These are phyloP conservation scores for Drosophila yakuba DNA, from an alignment of 1,140 invertebrate species.

Conservation along the genomic window DNA sequence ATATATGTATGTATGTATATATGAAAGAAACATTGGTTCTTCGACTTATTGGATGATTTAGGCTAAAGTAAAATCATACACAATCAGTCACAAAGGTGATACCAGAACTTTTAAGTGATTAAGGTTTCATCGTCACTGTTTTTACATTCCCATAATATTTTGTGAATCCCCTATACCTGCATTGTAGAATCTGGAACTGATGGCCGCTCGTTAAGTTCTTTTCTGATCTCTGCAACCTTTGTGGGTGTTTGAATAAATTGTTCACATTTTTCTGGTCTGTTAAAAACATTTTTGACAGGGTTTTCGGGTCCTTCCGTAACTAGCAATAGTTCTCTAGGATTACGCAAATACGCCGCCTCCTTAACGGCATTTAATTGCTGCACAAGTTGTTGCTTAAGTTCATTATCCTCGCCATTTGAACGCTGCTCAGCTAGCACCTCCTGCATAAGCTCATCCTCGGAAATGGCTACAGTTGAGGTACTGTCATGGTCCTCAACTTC, in stretches of 20 bases:
- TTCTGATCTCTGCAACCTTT: neutral
- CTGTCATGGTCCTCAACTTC: neutral
- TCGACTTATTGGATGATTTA: too few relatives aligned
- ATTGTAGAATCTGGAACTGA: neutral
- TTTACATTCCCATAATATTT: too few relatives aligned
- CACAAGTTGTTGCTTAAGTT: conserved; percentile 67
- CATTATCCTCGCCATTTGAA: conserved; percentile 59
- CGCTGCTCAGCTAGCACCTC: conserved; percentile 66
- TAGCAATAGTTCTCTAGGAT: neutral
- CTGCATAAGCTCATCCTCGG: conserved; percentile 72
- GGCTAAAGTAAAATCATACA: too few relatives aligned
- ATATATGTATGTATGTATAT: too few relatives aligned
- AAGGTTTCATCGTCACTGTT: too few relatives aligned
- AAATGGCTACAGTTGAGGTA: neutral
- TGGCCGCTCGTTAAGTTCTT: too few relatives aligned
- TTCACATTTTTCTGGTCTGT: neutral
- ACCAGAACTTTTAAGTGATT: too few relatives aligned
- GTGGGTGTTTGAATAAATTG: neutral
- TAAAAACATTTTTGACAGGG: neutral
- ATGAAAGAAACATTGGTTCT: too few relatives aligned
- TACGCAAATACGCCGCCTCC: neutral
- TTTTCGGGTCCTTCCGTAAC: neutral
- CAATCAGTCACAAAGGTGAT: too few relatives aligned
- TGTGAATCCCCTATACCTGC: neutral
- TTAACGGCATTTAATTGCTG: conserved; percentile 58